phyloP scores from a whole-genome alignment of 2,888 invertebrate species.

The Ferrisia virgata region DNA sequence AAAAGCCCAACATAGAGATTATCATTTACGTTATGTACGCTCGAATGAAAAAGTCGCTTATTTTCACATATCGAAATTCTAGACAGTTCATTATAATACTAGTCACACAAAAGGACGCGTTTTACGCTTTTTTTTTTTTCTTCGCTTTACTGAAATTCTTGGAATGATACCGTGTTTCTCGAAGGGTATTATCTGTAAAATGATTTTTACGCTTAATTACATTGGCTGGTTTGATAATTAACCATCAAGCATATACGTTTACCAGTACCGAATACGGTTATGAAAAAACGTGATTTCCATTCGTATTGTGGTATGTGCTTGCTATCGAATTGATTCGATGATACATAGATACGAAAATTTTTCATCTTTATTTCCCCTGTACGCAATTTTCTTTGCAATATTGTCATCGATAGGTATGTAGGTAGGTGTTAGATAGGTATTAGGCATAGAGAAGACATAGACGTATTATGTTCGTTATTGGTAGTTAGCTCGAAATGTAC shows the following conservation, averaged over 20 bases:
- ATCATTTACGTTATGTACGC: constrained; percentile 41
- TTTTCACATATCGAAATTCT: constrained; percentile 35
- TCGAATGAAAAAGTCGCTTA: constrained; percentile 38
- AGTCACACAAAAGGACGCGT: neutral
- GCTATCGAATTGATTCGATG: too few species aligned
- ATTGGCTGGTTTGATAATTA: neutral
- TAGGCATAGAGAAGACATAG: too few species aligned
- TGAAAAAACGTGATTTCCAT: too few species aligned
- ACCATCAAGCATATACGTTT: neutral
- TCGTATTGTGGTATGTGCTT: too few species aligned
- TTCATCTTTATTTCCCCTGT: too few species aligned
- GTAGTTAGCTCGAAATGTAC: too few species aligned
- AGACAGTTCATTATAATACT: constrained; percentile 41
- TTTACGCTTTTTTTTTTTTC: neutral
- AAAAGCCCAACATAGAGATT: neutral
- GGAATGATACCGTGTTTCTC: neutral
- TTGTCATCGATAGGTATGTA: too few species aligned
- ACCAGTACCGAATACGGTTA: too few species aligned
- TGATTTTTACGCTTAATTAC: constrained; percentile 22
- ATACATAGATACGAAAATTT: too few species aligned
- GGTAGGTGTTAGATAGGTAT: too few species aligned
- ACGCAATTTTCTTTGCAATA: too few species aligned
- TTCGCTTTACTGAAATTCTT: neutral
- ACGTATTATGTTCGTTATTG: too few species aligned
- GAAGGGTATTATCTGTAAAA: neutral